Evolutionary conservation across 2,797 vertebrate genomes (phyloP).

Genomic region (Platalea minor): DNA sequence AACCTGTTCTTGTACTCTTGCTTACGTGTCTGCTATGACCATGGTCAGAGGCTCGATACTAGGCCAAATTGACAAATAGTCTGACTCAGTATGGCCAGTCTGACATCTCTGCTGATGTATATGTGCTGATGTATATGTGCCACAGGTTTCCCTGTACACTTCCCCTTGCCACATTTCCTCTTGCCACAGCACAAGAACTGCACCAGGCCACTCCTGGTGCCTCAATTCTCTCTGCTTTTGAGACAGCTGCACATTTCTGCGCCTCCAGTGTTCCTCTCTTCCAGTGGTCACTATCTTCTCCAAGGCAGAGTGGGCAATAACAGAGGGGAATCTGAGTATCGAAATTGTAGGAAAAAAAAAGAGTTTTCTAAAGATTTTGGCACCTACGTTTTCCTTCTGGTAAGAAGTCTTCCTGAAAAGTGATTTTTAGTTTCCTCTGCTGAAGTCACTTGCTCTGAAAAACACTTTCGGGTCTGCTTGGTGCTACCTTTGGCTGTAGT

Average conservation of each 20-base stretch:
- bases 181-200: not conserved
- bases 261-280: not conserved
- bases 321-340: not conserved
- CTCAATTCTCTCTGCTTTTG: not conserved
- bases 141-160: not conserved
- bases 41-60: not conserved
- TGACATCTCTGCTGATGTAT: accelerated
- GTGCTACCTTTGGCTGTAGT: not conserved
- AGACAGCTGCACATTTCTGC: not conserved
- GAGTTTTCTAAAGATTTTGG: not conserved
- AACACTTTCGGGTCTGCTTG: not conserved
- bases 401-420: not conserved
- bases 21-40: accelerated
- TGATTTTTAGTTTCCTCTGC: not conserved
- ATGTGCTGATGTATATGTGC: accelerated
- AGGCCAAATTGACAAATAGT: not conserved
- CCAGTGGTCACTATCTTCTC: not conserved
- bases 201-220: not conserved
- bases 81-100: not conserved
- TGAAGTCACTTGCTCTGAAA: not conserved
- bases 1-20: not conserved
- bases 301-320: not conserved
- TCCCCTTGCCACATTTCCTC: not conserved
- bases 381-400: not conserved
- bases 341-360: not conserved